Base-by-base conservation (phyloP, 2,797 vertebrate species). In the Schizopygopsis malacanthus region DNA sequence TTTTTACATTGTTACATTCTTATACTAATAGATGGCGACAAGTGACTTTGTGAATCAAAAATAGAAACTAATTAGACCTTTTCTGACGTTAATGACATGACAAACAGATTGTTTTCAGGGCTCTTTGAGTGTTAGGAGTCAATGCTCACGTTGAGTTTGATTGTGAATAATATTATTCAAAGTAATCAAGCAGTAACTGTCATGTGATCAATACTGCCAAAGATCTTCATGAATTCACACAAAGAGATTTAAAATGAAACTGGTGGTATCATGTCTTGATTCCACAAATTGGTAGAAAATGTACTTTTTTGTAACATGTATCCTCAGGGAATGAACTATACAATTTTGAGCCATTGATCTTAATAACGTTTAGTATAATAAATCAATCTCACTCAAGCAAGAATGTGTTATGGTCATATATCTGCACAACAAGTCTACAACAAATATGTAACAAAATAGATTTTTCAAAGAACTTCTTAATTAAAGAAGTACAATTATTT, bases 271-370 rank as follows among this genome's bases (percentile, higher is more conserved):
- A 43, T 79, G 39, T n/a, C 45, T 79, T 20, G 59, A 65, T 79
- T 80, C n/a, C 12, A 47, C 11, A 65, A 67, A 80, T 33, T 22
- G 41, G 20, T n/a, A 79, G 15, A 47, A 79, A 65, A 63, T 25
- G 4, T 3, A 12, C n/a, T 79, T 18, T 59, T 80, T 50, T 22
- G 16, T 47, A 22, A n/a, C 43, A 45, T 80, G 7, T 65, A 63
- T 79, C 39, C 77, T 79, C 15, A 18, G 77, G 56, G 77, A 25
- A 45, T 63, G 8, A 79, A 43, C 39, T 61, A 61, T 59, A 61
- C 6, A 45, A 79, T 61, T 25, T 67, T 80, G 25, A 20, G 20
- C 6, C 7, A 7, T 43, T 39, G 25, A 39, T 63, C 56, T 56
- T 77, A 56, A 43, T 61, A 61, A 79, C 7, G 22, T 67, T 67